Evolutionary conservation across 2,113 vertebrate species (phyloP), one percentile per base, ranked within the genome.

Genomic region (Strix uralensis): DNA sequence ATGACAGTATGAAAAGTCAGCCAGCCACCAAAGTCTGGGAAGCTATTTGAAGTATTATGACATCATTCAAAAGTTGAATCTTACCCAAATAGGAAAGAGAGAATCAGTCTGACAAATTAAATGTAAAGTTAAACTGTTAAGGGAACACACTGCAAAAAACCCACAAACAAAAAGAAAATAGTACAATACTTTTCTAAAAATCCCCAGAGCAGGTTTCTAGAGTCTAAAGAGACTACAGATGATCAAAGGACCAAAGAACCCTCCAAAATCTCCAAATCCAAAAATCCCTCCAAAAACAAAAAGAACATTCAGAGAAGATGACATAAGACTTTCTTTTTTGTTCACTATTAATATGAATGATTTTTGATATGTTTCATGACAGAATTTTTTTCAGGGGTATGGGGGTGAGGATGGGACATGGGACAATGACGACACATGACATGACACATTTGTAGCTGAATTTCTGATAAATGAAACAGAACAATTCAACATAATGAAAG

Each of bases 351-450:
- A 46, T 19, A 52, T 11, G 15, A 75, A 66, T 61, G 3, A 49
- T 12, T 46, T 81, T 63, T 44, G 2, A 16, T n/a, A 21, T 27
- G 5, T 46, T 86, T 75, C n/a, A 72, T 38, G 49, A 72, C 21
- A 42, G 19, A 78, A 61, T 27, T n/a, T n/a, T 75, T 80, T 42
- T 21, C 4, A 3, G 10, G 19, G 2, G 7, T 7, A 5, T 6
- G 25, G 7, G 7, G 34, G 10, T 54, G 11, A 3, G 22, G 54
- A 61, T 1, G 1, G 8, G 34, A 36, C 51, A 58, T 2, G 1
- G 34, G 54, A 62, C 3, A 4, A 69, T 3, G 9, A 54, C 10
- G 6, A 69, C 30, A 78, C 7, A 49, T 1, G 1, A 59, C 13
- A 46, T 5, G 5, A 73, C 10, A 78, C 2, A 15, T 69, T 49